A percentile compares a stretch with the other conserved stretches of the same genome.
Evolutionary conservation across 1,140 invertebrate species (phyloP).

Genomic region (Drosophila burlai): DNA sequence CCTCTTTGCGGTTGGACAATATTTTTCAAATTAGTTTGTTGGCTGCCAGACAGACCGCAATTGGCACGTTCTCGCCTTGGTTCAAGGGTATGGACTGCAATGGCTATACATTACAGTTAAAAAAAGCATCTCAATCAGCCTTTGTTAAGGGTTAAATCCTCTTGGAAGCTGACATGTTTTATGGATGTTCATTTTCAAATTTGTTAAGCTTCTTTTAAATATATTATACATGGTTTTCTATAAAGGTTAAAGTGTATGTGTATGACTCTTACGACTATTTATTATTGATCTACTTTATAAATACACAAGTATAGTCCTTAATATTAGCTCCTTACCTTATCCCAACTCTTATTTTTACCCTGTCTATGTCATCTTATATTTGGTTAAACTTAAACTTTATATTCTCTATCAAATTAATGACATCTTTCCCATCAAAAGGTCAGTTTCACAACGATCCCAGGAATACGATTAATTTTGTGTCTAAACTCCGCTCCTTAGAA

Average conservation of each 20-base stretch:
- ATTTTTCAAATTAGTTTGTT: constrained; percentile 60
- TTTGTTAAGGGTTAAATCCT: constrained; percentile 4
- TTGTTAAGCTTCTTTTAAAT: not conserved
- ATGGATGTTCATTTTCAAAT: not conserved
- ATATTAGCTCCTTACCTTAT: not conserved
- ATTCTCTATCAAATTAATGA: not conserved
- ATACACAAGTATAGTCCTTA: no score
- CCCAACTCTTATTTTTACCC: not conserved
- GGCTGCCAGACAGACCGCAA: constrained; percentile 65
- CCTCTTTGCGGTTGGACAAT: constrained; percentile 70
- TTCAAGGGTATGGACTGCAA: constrained; percentile 59
- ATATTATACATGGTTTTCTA: not conserved
- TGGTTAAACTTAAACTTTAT: no score
- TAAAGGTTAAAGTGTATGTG: not conserved
- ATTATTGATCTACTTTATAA: not conserved
- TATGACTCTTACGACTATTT: not conserved
- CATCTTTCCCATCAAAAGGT: constrained; percentile 11
- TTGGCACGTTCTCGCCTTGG: constrained; percentile 74
- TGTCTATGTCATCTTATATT: not conserved
- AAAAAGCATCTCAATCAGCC: constrained; percentile 26
- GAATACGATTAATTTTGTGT: constrained; percentile 36
- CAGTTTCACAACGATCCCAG: constrained; percentile 15
- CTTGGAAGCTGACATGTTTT: not conserved
- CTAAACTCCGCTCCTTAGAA: constrained; percentile 43
- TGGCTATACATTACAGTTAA: constrained; percentile 29